Base-by-base conservation (phyloP, 2,113 vertebrate species). In the Buteo buteo region DNA sequence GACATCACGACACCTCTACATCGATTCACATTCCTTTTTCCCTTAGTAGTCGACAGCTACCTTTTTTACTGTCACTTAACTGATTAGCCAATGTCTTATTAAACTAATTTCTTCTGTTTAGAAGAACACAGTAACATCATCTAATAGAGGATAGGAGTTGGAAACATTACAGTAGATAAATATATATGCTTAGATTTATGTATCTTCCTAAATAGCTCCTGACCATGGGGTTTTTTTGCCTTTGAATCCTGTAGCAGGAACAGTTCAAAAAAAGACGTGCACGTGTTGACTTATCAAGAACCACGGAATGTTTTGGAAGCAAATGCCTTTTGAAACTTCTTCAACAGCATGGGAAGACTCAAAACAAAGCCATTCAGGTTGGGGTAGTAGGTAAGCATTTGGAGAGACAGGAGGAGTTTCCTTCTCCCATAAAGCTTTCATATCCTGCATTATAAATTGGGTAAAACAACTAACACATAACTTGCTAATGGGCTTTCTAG, bases 371-470 rank as follows among this genome's bases (percentile, higher is more conserved):
- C 45, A 98, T 99, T 88, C 98, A 97, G 82, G 98, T 99, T 90
- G 99, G 99, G 3, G 74, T 99, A 19, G 98, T 99, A 66, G 99
- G 99, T 99, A 96, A 93, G 96, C 6, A 1, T 71, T 66, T 50
- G 10, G 18, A 81, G 38, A 88, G 13, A n/a, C 10, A 59, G 31
- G n/a, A 98, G 98, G 16, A 95, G 11, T 38, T 65, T 82, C 32
- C 36, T 84, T 59, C 50, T 86, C 57, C 45, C 5, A 2, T 58
- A 47, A 83, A 67, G 32, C 57, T 86, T 70, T 77, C 20, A 28
- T 88, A 28, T 70, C 22, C n/a, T 57, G 10, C 65, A 13, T 47
- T 25, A 31, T 7, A 50, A 58, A 20, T 10, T 29, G 26, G 19
- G 11, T 81, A 42, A 57, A 82, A 24, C 49, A 62, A 34, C 28